A percentile compares a stretch with the other conserved stretches of the same genome.
Conservation (phyloP, 2,888 invertebrate species). For the Bruchidius siliquastri region DNA sequence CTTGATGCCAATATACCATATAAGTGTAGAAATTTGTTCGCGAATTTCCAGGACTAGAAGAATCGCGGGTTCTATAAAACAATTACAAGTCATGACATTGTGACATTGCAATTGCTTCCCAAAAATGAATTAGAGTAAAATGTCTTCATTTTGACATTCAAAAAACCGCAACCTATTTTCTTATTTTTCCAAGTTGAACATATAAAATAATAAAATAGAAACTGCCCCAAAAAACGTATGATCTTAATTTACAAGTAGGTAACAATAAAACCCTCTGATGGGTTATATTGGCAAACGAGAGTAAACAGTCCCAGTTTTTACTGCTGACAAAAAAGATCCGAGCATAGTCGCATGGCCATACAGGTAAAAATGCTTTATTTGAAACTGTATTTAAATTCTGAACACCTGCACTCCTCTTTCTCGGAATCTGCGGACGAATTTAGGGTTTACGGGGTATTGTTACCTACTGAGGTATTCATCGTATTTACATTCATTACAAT, state of each 20-base stretch:
- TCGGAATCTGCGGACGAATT: not conserved
- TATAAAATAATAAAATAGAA: too few species aligned
- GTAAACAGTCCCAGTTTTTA: not conserved
- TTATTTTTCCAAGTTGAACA: too few species aligned
- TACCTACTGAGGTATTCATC: not conserved
- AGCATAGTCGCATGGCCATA: not conserved
- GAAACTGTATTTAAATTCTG: constrained; percentile 1
- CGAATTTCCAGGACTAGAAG: too few species aligned
- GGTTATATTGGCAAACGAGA: not conserved
- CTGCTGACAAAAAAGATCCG: not conserved
- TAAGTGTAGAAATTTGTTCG: too few species aligned
- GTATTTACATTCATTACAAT: not conserved
- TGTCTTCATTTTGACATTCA: too few species aligned
- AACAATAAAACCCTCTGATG: not conserved
- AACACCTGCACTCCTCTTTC: constrained; percentile 1
- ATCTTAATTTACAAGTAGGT: not conserved
- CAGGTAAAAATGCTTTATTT: constrained; percentile 1
- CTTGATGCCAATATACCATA: too few species aligned
- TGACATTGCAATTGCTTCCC: too few species aligned
- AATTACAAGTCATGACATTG: too few species aligned
- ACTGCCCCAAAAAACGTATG: too few species aligned
- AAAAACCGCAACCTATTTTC: too few species aligned
- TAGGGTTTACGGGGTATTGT: not conserved
- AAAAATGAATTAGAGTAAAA: too few species aligned
- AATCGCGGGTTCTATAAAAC: too few species aligned